Evolutionary conservation across 2,888 invertebrate species (phyloP).

Genomic region (Sericinus montela): DNA sequence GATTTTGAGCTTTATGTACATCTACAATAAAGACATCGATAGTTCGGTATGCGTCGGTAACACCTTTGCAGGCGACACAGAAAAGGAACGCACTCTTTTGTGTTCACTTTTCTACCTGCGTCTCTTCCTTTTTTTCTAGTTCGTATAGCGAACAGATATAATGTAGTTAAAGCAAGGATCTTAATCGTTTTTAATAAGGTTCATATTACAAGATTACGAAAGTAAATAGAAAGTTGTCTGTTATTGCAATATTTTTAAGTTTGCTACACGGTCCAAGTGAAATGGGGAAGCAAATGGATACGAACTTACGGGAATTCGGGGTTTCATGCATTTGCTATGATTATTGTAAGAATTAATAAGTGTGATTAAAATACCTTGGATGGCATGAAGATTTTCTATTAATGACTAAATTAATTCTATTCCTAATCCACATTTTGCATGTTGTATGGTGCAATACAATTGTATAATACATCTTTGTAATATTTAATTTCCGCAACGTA

Average conservation of each 20-base stretch:
- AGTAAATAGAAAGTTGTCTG: constrained; percentile 7
- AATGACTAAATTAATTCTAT: no score
- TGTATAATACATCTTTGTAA: no score
- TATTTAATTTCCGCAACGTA: no score
- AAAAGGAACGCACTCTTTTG: constrained; percentile 61
- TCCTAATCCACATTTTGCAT: no score
- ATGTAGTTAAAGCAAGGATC: constrained; percentile 23
- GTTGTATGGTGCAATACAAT: no score
- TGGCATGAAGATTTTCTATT: no score
- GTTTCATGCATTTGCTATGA: no score
- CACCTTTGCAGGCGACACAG: constrained; percentile 25
- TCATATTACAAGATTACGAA: constrained; percentile 22
- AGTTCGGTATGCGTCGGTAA: constrained; percentile 14
- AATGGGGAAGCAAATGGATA: constrained; percentile 13
- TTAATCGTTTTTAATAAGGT: constrained; percentile 32
- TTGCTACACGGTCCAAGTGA: constrained; percentile 10
- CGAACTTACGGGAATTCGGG: neutral
- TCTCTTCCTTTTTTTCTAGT: constrained; percentile 60
- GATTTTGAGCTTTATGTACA: constrained; percentile 35
- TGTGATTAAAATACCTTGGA: no score
- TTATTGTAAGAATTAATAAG: no score
- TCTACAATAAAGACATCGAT: constrained; percentile 5
- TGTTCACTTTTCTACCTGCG: constrained; percentile 70
- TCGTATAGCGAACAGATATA: constrained; percentile 36
- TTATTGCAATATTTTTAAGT: constrained; percentile 17